Evolutionary conservation across 2,113 vertebrate genomes (phyloP), one percentile per base, ranked within the genome.

Genomic region (Platysteira castanea): DNA sequence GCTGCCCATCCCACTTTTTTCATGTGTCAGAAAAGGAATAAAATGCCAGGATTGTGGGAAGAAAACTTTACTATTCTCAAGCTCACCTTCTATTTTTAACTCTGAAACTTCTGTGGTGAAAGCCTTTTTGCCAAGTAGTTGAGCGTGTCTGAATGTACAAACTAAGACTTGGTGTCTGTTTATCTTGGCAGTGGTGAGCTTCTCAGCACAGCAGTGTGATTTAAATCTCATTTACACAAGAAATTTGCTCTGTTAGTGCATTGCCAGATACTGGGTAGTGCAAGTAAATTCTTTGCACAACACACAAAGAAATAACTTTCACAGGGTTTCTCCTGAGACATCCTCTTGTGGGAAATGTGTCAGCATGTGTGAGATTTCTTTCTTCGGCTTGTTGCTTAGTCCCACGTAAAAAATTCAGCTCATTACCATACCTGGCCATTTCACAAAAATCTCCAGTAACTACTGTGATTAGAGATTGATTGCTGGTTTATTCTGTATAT

Each of bases 71-170:
- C 50, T 63, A 7, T 70, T 83, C 54, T 61, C 42, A 89, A 92
- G 39, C 47, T 44, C 76, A 41, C 68, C 52, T 89, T n/a, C 86
- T 95, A 9, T 87, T 96, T 97, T 89, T 94, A 92, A 89, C 70
- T 85, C 50, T 54, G 54, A 89, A 81, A 71, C 87, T 71, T 93
- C 76, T 94, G 73, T 75, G 56, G 56, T 89, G n/a, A 60, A 44
- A 71, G 44, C 47, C n/a, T 77, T 90, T 93, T 89, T 75, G 60
- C 79, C 20, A 74, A 93, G 26, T 9, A 77, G 50, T 42, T 75
- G 60, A 83, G 42, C 0, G 0, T 54, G 37, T 59, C 56, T 82
- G 27, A 81, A 52, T 2, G 7, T 52, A 71, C 30, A 33, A 75
- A 68, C 19, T 35, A 64, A 76, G 68, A 46, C 46, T 65, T 41